These are phyloP conservation scores for Actinia tenebrosa DNA, from an alignment of 64 coral and sea anemone genomes.

Conservation along the genomic window DNA sequence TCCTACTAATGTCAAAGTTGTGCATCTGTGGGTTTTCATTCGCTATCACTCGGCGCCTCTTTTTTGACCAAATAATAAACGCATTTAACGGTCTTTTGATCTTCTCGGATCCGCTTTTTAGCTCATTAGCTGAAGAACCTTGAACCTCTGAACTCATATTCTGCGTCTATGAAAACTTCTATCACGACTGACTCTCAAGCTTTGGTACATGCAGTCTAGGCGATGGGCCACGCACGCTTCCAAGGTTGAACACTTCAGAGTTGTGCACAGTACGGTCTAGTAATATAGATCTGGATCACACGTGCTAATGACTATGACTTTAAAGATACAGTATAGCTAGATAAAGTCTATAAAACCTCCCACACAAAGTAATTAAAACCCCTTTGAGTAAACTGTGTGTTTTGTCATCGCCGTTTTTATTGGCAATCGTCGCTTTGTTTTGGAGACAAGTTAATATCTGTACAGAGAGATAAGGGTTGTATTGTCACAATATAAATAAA, in stretches of 20 bases:
- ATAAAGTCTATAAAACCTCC: constrained; percentile 91
- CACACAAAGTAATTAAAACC: constrained; percentile 99
- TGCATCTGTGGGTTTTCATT: constrained; percentile 98
- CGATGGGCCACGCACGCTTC: constrained; percentile 19
- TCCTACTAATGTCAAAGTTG: constrained; percentile 97
- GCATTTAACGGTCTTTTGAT: constrained; percentile 97
- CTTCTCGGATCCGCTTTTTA: constrained; percentile 68
- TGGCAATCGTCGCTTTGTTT: constrained; percentile 90
- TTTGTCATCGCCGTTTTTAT: constrained; percentile 89
- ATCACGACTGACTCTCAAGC: background rate
- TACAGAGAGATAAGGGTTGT: constrained; percentile 72
- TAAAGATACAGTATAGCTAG: constrained; percentile 89
- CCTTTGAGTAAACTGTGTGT: constrained; percentile 96
- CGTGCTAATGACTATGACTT: constrained; percentile 81
- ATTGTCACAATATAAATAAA: constrained; percentile 91
- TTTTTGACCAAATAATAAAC: constrained; percentile 97
- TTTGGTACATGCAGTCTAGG: background rate
- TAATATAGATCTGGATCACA: constrained; percentile 40
- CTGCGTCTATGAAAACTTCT: background rate
- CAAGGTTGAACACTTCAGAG: constrained; percentile 37
- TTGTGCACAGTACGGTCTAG: constrained; percentile 6
- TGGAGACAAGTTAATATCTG: constrained; percentile 77
- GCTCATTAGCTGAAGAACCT: constrained; percentile 31
- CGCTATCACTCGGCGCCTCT: constrained; percentile 80
- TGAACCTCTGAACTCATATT: constrained; percentile 15